Conservation (phyloP, 2,113 vertebrate species). For the Reinhardtius hippoglossoides region DNA sequence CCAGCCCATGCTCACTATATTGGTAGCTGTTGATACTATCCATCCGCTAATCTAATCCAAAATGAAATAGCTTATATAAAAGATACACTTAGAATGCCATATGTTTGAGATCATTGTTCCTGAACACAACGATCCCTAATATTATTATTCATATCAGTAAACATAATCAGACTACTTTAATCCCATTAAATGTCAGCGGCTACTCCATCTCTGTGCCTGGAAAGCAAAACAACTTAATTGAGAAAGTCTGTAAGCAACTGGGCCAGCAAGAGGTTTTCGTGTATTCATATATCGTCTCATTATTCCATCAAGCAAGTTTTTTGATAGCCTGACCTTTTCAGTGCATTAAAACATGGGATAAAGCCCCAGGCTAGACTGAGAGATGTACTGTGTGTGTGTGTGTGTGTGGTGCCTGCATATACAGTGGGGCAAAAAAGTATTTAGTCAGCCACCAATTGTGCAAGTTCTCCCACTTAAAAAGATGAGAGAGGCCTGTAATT, state of each 20-base stretch:
- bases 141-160: conserved; percentile 40
- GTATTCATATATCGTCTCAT: conserved; percentile 54
- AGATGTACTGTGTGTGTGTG: conserved; percentile 11
- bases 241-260: conserved; percentile 25
- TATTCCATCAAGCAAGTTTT: conserved; percentile 56
- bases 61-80: no score
- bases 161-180: conserved; percentile 48
- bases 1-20: no score
- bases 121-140: background rate
- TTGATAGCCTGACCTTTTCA: conserved; percentile 67
- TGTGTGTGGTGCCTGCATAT: background rate
- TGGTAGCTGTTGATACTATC: no score
- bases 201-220: background rate
- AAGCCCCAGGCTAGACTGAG: conserved; percentile 52
- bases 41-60: no score
- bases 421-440: no score
- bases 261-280: conserved; percentile 18
- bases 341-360: conserved; percentile 49
- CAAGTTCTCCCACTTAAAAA: no score
- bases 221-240: conserved; percentile 47
- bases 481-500: no score
- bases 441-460: no score
- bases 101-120: background rate
- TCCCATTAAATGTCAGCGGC: conserved; percentile 47
- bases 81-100: background rate